These are phyloP conservation scores for Syrmaticus mikado DNA, from an alignment of 2,113 vertebrate species.

Conservation along the genomic window DNA sequence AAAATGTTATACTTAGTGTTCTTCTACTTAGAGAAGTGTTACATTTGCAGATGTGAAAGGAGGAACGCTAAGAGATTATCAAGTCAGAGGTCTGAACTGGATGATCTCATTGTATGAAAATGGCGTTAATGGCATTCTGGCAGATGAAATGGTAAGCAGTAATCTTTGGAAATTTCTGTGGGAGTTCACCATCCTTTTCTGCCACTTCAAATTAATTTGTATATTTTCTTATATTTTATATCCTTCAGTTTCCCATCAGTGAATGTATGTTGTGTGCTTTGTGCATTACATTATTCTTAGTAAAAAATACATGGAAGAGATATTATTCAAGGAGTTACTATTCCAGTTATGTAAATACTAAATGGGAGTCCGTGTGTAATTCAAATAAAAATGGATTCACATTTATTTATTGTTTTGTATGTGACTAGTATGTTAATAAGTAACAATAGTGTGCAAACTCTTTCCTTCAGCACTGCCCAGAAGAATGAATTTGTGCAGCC, in stretches of 20 bases:
- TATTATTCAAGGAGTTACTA: background rate
- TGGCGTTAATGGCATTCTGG: constrained; percentile 92
- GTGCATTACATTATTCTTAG: background rate
- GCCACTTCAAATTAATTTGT: background rate
- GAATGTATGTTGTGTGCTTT: background rate
- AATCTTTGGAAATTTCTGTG: constrained; percentile 17
- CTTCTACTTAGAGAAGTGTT: constrained; percentile 52
- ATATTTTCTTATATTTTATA: background rate
- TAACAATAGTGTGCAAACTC: background rate
- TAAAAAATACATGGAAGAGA: background rate
- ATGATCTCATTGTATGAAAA: constrained; percentile 93
- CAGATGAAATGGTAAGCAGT: constrained; percentile 90
- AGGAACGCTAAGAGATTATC: constrained; percentile 89
- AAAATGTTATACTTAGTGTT: background rate
- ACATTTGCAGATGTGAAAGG: constrained; percentile 87
- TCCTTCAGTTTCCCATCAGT: background rate
- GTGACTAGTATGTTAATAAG: background rate
- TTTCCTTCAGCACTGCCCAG: background rate
- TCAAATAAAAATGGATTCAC: background rate
- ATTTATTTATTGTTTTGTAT: background rate
- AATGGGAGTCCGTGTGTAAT: background rate
- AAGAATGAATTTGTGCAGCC: background rate
- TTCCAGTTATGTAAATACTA: background rate
- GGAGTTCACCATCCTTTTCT: background rate
- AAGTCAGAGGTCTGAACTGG: constrained; percentile 91